Conservation (phyloP, 2,797 vertebrate species). For the Peromyscus melanophrys region DNA sequence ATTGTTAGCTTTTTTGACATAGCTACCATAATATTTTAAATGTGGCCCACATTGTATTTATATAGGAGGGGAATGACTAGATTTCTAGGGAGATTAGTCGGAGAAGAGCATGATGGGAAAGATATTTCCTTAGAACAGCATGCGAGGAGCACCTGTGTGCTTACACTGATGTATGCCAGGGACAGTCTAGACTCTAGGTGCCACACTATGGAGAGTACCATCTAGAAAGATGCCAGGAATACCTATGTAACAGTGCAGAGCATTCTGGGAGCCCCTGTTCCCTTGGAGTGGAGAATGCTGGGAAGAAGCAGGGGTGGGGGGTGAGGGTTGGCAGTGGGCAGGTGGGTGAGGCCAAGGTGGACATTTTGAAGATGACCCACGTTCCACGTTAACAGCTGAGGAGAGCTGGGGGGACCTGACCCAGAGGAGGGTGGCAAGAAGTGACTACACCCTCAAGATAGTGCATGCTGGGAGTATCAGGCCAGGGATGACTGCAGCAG, state of each 20-base stretch:
- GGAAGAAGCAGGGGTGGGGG: background rate
- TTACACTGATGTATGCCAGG: constrained; percentile 22
- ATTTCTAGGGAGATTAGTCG: background rate
- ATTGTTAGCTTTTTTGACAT: background rate
- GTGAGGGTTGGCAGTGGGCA: too few relatives aligned
- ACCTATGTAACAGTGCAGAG: background rate
- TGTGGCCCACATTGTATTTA: background rate
- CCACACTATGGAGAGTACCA: background rate
- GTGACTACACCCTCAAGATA: background rate
- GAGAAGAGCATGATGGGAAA: background rate
- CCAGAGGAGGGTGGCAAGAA: background rate
- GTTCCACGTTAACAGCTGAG: background rate
- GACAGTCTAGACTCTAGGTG: background rate
- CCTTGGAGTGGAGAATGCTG: background rate
- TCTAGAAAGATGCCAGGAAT: background rate
- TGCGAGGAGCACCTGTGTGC: background rate
- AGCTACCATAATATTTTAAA: constrained; percentile 23
- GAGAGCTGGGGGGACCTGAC: background rate
- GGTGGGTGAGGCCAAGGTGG: background rate
- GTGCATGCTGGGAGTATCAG: background rate
- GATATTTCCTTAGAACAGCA: background rate
- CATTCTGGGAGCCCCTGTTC: constrained; percentile 7
- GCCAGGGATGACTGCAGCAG: background rate
- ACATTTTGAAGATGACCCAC: background rate
- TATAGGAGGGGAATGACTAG: background rate